Evolutionary conservation across 2,113 vertebrate species (phyloP).

Genomic region (Eulemur rufifrons): DNA sequence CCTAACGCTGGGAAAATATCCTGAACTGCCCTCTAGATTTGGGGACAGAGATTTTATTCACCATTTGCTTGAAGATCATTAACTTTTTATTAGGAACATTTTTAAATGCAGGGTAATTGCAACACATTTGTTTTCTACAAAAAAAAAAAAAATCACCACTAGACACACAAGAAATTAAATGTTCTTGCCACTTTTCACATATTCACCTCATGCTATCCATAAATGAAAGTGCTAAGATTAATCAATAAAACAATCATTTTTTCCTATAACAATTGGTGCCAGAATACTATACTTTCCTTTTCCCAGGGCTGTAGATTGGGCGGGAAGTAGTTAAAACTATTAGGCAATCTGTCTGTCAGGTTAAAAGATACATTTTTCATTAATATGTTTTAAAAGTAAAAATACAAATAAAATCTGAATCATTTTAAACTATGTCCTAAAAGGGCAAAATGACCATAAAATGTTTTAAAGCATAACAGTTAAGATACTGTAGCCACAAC

Average conservation of each 20-base stretch:
- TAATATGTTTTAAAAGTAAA: conserved; percentile 25
- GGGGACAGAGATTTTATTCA: not conserved
- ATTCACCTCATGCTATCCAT: not conserved
- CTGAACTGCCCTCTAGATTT: not conserved
- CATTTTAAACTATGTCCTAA: not conserved
- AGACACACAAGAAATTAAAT: not conserved
- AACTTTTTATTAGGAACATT: not conserved
- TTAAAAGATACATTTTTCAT: not conserved
- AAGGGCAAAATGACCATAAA: not conserved
- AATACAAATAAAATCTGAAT: conserved; percentile 17
- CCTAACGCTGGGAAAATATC: not conserved
- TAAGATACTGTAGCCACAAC: not conserved
- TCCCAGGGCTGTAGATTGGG: not conserved
- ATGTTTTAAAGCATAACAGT: not conserved
- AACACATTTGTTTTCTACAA: not conserved
- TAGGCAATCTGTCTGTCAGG: not conserved
- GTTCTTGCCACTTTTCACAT: not conserved
- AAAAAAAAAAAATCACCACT: not conserved
- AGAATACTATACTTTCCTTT: not conserved
- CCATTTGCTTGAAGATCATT: not conserved
- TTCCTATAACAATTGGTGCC: not conserved
- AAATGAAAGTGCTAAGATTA: conserved; percentile 10
- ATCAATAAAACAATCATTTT: not conserved
- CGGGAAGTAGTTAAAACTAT: not conserved
- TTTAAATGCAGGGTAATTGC: not conserved